Percentiles rank a stretch among this genome's conserved stretches.
phyloP scores from a whole-genome alignment of 2,888 invertebrate species.

The Pammene aurita region DNA sequence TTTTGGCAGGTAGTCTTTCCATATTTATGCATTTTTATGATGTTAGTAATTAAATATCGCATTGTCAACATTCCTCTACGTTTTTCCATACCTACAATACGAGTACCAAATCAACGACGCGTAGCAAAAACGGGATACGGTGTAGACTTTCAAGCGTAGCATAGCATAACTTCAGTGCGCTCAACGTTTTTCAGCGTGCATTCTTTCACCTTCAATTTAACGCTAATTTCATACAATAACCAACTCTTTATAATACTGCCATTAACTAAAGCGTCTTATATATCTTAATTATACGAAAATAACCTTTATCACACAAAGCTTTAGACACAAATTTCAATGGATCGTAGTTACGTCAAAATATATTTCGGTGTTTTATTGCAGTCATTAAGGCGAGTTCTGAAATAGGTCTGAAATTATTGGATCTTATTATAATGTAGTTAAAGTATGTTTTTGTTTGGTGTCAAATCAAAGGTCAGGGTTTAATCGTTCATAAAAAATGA shows the following conservation, averaged over 20 bases:
- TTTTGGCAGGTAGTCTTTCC: too few relatives aligned
- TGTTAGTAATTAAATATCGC: too few relatives aligned
- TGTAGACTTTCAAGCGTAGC: too few relatives aligned
- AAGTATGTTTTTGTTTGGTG: background rate
- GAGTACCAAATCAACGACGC: too few relatives aligned
- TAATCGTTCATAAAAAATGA: slow-evolving; percentile 21
- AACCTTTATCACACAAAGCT: background rate
- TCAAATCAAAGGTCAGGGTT: background rate
- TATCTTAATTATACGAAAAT: background rate
- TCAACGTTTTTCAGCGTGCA: slow-evolving; percentile 7
- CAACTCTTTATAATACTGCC: slow-evolving; percentile 18
- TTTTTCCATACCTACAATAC: too few relatives aligned
- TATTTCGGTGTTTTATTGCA: slow-evolving; percentile 37
- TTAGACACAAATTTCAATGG: background rate
- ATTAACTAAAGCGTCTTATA: slow-evolving; percentile 18
- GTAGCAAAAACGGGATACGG: too few relatives aligned
- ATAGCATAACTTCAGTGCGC: background rate
- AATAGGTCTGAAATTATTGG: background rate
- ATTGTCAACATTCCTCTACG: too few relatives aligned
- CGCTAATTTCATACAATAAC: slow-evolving; percentile 36
- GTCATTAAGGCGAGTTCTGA: slow-evolving; percentile 30
- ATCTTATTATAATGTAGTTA: background rate
- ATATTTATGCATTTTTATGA: too few relatives aligned
- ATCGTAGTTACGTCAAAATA: slow-evolving; percentile 9
- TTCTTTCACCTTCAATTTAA: slow-evolving; percentile 14